Percentiles rank a stretch among this genome's conserved stretches.
Conservation (phyloP, 2,888 invertebrate genomes). For the Euzetes globulus region DNA sequence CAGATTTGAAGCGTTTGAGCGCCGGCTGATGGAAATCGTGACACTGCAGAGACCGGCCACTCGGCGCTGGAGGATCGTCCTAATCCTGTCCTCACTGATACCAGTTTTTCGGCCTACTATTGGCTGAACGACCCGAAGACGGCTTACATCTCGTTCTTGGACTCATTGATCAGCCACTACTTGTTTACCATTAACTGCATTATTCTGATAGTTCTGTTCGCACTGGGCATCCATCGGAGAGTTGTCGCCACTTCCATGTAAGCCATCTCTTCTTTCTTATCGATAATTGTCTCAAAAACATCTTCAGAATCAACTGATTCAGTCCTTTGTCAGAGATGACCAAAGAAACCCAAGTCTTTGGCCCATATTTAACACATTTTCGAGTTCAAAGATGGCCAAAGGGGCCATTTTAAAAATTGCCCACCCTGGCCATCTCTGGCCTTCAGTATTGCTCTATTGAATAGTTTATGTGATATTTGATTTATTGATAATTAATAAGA, state of each 20-base stretch:
- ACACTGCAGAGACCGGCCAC: slow-evolving; percentile 89
- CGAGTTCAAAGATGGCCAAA: too few species aligned
- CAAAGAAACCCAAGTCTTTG: too few species aligned
- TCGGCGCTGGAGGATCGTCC: slow-evolving; percentile 85
- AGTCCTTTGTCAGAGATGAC: too few species aligned
- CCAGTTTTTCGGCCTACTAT: slow-evolving; percentile 88
- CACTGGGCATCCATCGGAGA: slow-evolving; percentile 83
- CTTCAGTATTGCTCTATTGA: too few species aligned
- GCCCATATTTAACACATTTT: too few species aligned
- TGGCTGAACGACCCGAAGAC: slow-evolving; percentile 54
- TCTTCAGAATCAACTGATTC: too few species aligned
- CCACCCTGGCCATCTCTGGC: too few species aligned
- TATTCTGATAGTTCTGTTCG: slow-evolving; percentile 69
- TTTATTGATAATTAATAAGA: too few species aligned
- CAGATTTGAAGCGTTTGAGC: slow-evolving; percentile 96
- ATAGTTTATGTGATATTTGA: too few species aligned
- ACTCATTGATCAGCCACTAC: slow-evolving; percentile 87
- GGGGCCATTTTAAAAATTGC: too few species aligned
- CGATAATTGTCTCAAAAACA: background rate
- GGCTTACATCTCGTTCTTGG: slow-evolving; percentile 64
- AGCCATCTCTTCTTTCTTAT: background rate
- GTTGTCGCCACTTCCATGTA: slow-evolving; percentile 84
- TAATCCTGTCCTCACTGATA: slow-evolving; percentile 80
- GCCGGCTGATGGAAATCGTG: slow-evolving; percentile 95
- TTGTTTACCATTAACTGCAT: slow-evolving; percentile 84